A percentile compares a stretch with the other conserved stretches of the same genome.
Conservation (phyloP, 2,113 vertebrate genomes). For the Alligator sinensis region DNA sequence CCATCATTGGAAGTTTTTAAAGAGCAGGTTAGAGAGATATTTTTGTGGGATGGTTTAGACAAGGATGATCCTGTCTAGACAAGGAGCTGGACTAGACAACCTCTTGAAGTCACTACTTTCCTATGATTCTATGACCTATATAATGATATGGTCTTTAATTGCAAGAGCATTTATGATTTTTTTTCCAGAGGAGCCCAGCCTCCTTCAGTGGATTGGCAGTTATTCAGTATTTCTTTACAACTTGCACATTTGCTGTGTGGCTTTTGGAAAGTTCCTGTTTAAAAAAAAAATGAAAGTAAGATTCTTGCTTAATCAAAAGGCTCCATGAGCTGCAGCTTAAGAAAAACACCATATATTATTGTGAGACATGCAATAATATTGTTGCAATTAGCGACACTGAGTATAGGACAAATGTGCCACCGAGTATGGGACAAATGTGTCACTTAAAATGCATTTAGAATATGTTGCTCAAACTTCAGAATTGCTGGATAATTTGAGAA, state of each 20-base stretch:
- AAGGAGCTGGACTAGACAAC: too few species aligned
- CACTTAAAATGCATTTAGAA: conserved; percentile 34
- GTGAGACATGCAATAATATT: conserved; percentile 28
- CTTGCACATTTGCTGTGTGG: background rate
- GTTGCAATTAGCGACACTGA: conserved; percentile 1
- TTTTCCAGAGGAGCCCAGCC: too few species aligned
- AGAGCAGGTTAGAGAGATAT: too few species aligned
- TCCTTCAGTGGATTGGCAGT: background rate
- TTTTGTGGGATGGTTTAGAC: too few species aligned
- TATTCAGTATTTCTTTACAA: background rate
- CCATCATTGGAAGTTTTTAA: too few species aligned
- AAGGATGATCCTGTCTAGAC: too few species aligned
- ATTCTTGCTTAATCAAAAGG: background rate
- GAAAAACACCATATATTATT: background rate
- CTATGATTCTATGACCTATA: too few species aligned
- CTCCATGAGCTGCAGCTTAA: conserved; percentile 25
- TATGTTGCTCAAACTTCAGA: background rate
- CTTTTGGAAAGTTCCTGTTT: background rate
- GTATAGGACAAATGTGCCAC: background rate
- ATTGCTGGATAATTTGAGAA: background rate
- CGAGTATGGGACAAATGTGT: background rate
- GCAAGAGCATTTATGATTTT: too few species aligned
- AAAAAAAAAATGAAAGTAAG: background rate
- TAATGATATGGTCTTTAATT: too few species aligned
- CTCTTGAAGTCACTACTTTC: too few species aligned